Evolutionary conservation across 1,140 invertebrate genomes (phyloP), one percentile per base, ranked within the genome.

Genomic region (Bombus sylvicola): DNA sequence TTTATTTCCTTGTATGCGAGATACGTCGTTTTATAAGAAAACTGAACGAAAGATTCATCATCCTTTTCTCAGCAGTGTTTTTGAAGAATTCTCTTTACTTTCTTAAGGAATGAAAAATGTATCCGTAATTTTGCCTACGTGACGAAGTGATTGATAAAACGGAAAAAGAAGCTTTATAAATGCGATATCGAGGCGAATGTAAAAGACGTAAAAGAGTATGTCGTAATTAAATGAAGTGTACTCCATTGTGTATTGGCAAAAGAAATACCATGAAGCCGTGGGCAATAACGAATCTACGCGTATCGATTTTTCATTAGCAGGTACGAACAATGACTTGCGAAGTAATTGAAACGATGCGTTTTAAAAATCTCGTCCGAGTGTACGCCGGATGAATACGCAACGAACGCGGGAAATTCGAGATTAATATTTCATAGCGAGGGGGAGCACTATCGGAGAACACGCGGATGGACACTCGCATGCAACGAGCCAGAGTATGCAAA

Each of bases 391-490:
- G 34, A 64, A 79, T 68, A 68, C 43, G 74, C 74, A 28, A 76
- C 53, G 53, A 41, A 13, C 69, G 28, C 22, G 37, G 25, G 31
- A 66, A 79, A 68, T 66, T 31, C 34, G 31, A 43, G 31, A 79
- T 79, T 68, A 43, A 79, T 79, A 79, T 78, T 78, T 41, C 62
- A 76, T 76, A 18, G 18, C 31, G 22, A 53, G 18, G 0, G 10
- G 13, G 28, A 25, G 18, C 9, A 34, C 15, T 43, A 34, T 18
- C 22, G 34, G 31, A 37, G 47, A 41, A 73, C 41, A 43, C 22
- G 41, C 37, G 13, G 39, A 47, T 43, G 62, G 41, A 66, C 31
- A 53, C 28, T 37, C 68, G 68, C 68, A n/a, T 64, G 13, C 43
- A 66, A 59, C 41, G 41, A n/a, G 31, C 22, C 9, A 41, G 31